A percentile compares a stretch with the other conserved stretches of the same genome.
Conservation (phyloP, 1,140 invertebrate genomes). For the Coboldia fuscipes region DNA sequence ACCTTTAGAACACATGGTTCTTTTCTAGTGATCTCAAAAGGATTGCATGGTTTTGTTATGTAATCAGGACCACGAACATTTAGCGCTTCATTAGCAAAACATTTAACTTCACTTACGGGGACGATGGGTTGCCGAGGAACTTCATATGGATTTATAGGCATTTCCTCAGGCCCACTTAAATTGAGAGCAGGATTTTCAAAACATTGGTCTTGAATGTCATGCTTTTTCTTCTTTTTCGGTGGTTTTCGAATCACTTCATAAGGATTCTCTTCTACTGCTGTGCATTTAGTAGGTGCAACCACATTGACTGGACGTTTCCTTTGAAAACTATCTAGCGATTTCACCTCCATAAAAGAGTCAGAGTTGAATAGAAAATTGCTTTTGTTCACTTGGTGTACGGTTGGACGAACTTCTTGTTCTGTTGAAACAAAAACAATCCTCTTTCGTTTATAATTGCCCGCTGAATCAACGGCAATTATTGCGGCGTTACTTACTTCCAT, state of each 20-base stretch:
- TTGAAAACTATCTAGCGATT: too few relatives aligned
- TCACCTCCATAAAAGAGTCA: too few relatives aligned
- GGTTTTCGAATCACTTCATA: conserved; percentile 18
- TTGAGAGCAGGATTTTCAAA: conserved; percentile 20
- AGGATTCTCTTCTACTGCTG: conserved; percentile 10
- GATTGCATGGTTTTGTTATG: conserved; percentile 11
- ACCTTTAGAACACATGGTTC: neutral
- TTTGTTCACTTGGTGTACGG: too few relatives aligned
- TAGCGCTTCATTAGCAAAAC: conserved; percentile 15
- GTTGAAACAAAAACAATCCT: too few relatives aligned
- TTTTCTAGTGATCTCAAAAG: conserved; percentile 14
- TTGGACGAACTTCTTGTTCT: too few relatives aligned
- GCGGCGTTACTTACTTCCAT: too few relatives aligned
- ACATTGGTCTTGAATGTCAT: conserved; percentile 10
- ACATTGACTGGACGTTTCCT: too few relatives aligned
- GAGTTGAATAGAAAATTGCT: too few relatives aligned
- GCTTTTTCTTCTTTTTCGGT: conserved; percentile 13
- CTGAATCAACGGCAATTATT: too few relatives aligned
- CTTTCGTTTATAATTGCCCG: too few relatives aligned
- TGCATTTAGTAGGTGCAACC: too few relatives aligned
- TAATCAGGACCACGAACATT: conserved; percentile 14
- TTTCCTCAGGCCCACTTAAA: conserved; percentile 16
- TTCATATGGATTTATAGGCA: conserved; percentile 21
- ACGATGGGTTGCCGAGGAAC: conserved; percentile 12
- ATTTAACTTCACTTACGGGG: conserved; percentile 3